phyloP scores from a whole-genome alignment of 2,113 vertebrate genomes.

The Cheilinus undulatus region DNA sequence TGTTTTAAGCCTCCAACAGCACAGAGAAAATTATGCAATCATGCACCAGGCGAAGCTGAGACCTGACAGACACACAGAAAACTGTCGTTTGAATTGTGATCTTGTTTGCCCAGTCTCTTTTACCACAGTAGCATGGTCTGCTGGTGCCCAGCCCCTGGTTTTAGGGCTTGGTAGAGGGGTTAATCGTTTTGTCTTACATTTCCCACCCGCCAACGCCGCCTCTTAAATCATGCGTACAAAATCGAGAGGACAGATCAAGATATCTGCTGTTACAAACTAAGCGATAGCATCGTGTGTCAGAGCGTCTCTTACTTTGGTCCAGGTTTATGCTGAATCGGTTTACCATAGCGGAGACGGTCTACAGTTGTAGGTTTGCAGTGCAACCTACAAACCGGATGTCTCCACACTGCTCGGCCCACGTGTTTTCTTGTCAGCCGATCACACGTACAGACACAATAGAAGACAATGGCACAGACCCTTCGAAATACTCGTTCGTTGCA shows the following conservation, averaged over 20 bases:
- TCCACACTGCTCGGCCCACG: conserved; percentile 70
- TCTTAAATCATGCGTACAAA: conserved; percentile 14
- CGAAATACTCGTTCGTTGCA: background rate
- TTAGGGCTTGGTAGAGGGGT: background rate
- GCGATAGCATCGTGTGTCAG: background rate
- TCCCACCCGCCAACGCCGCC: conserved; percentile 5
- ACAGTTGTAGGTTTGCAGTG: conserved; percentile 8
- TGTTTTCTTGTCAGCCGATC: conserved; percentile 65
- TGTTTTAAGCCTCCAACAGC: conserved; percentile 3
- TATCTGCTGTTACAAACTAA: background rate
- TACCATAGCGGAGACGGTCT: conserved; percentile 30
- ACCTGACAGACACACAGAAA: background rate
- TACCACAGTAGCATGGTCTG: background rate
- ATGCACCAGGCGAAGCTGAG: conserved; percentile 21
- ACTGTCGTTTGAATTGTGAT: background rate
- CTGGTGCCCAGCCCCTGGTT: background rate
- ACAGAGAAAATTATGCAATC: conserved; percentile 16
- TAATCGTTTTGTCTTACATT: background rate
- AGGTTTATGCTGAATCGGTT: background rate
- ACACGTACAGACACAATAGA: conserved; percentile 74
- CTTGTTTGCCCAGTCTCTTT: background rate
- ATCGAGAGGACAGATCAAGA: background rate
- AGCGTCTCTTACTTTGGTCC: conserved; percentile 45
- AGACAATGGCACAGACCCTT: conserved; percentile 56
- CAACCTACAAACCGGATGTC: conserved; percentile 71